Percentiles rank a stretch among this genome's conserved stretches.
These are phyloP conservation scores for Heterodera filipjevi DNA, from an alignment of 2,888 invertebrate genomes.

Conservation along the genomic window DNA sequence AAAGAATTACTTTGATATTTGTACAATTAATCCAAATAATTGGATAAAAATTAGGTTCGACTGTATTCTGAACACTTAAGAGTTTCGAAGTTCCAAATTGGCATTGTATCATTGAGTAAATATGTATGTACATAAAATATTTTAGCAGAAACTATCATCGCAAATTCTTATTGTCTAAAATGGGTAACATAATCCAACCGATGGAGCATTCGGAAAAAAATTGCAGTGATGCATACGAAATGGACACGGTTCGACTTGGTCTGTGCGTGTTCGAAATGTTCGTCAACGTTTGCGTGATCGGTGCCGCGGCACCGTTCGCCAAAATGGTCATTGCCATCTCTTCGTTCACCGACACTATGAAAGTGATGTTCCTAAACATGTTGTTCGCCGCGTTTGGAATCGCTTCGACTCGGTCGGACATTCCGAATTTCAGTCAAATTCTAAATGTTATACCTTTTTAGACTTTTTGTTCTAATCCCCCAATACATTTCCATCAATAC, in stretches of 20 bases:
- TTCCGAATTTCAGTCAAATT: background rate
- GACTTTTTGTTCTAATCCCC: background rate
- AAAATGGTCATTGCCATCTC: background rate
- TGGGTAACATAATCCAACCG: background rate
- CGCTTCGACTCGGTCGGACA: background rate
- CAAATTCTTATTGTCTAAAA: background rate
- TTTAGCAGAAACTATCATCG: background rate
- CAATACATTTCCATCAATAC: background rate
- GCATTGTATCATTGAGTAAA: no score
- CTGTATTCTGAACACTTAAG: no score
- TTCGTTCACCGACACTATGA: background rate
- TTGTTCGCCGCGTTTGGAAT: background rate
- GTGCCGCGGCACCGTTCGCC: background rate
- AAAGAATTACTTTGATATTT: no score
- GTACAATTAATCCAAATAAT: no score
- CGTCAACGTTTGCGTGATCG: constrained; percentile 4
- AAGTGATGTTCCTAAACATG: constrained; percentile 7
- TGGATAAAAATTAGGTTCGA: no score
- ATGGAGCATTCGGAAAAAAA: background rate
- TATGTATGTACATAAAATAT: no score
- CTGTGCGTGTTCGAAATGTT: constrained; percentile 6
- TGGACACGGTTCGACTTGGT: background rate
- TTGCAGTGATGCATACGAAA: background rate
- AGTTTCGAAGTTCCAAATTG: no score
- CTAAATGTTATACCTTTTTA: background rate